Evolutionary conservation across 2,113 vertebrate genomes (phyloP), one percentile per base, ranked within the genome.

Genomic region (Lanius ludovicianus): DNA sequence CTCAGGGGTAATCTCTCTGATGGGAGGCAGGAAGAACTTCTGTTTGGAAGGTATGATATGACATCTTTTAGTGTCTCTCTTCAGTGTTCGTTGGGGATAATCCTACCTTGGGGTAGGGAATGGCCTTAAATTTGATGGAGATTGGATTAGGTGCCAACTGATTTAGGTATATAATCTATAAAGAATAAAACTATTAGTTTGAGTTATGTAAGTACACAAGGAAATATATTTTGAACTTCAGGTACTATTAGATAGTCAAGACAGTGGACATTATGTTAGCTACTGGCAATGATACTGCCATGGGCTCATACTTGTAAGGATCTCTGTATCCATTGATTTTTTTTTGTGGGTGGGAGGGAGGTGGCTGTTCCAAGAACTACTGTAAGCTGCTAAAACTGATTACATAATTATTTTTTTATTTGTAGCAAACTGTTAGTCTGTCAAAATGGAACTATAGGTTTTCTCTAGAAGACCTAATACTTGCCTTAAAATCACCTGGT

Each of bases 271-370:
- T 53, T 57, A 41, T 9, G 12, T 84, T 75, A 60, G 59, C 39
- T 63, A 2, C 20, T 70, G 47, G 33, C 27, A 81, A 3, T 24
- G 30, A 4, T 42, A 42, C 9, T 1, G 5, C 47, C 21, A 17
- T 28, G 25, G 44, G 17, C 28, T 92, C 1, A 0, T 47, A 47
- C 18, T 71, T 3, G 2, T 0, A 52, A 49, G 19, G 9, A 37
- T 78, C 8, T 57, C 69, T 37, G n/a, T 7, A 70, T 87, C 69
- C 35, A 55, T 9, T 70, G 20, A 8, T 55, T 87, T 89, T 87
- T 49, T 67, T 7, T 41, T 46, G 19, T 65, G 30, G 5, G 14
- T 56, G 9, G 28, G 33, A 57, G 18, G 16, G 30, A 64, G 27
- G 7, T 23, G 17, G 6, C 65, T 75, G 2, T 68, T 92, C 60